Percentiles rank a stretch among this genome's conserved stretches.
These are phyloP conservation scores for Pangasius macronema DNA, from an alignment of 2,797 vertebrate genomes.

Conservation along the genomic window DNA sequence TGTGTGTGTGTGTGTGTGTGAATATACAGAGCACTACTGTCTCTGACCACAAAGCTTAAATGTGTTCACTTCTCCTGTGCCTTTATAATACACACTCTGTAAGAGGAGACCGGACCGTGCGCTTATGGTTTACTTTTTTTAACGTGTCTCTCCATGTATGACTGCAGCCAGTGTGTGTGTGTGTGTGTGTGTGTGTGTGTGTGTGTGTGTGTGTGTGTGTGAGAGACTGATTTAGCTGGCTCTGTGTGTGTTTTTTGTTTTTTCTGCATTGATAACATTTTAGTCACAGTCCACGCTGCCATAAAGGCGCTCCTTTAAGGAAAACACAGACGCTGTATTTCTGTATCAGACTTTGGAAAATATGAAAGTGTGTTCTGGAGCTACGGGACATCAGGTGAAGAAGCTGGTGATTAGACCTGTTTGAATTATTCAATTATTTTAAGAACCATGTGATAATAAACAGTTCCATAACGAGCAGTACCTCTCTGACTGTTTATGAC, in stretches of 20 bases:
- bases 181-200: neutral
- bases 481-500: neutral
- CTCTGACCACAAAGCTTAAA: neutral
- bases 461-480: neutral
- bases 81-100: neutral
- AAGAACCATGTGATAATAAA: too few relatives aligned
- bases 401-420: neutral
- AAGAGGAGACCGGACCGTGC: neutral
- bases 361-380: neutral
- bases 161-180: neutral
- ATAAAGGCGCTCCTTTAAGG: neutral
- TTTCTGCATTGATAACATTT: neutral
- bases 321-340: neutral
- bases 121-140: neutral
- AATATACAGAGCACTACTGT: neutral
- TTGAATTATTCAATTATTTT: neutral
- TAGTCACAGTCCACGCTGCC: neutral
- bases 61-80: neutral
- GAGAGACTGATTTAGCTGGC: neutral
- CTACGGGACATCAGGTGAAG: neutral
- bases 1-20: conserved; percentile 1
- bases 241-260: neutral
- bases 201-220: neutral
- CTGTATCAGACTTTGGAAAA: neutral
- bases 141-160: neutral